Evolutionary conservation across 92 coral and sea anemone species (phyloP).

Genomic region (Muricea muricata): DNA sequence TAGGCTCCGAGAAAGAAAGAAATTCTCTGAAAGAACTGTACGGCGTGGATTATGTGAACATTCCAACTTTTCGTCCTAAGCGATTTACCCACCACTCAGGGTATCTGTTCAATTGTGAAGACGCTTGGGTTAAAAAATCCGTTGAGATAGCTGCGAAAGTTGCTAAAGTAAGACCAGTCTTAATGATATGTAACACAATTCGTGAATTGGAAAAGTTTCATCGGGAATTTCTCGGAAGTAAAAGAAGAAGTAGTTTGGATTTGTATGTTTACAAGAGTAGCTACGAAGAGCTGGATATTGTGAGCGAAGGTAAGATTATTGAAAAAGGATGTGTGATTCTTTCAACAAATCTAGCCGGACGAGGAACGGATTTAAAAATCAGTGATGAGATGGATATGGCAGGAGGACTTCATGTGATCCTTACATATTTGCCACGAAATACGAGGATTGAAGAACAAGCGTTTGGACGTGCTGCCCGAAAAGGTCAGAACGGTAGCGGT

Average conservation of each 20-base stretch:
- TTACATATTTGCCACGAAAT: constrained; percentile 36
- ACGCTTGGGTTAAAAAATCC: constrained; percentile 20
- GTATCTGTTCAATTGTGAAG: background rate
- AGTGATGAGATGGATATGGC: constrained; percentile 2
- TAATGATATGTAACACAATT: no score
- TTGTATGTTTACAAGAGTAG: background rate
- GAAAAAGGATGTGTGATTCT: constrained; percentile 32
- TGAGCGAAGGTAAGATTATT: background rate
- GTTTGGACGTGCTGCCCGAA: constrained; percentile 45
- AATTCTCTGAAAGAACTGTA: constrained; percentile 13
- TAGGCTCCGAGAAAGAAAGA: constrained; percentile 29
- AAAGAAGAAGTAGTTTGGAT: no score
- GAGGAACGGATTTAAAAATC: constrained; percentile 40
- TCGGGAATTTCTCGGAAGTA: no score
- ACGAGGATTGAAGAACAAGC: constrained; percentile 44
- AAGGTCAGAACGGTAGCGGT: constrained; percentile 37
- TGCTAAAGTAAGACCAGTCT: no score
- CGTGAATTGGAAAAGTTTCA: no score
- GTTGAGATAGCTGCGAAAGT: background rate
- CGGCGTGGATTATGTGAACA: constrained; percentile 11
- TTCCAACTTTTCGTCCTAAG: constrained; percentile 27
- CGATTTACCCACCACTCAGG: constrained; percentile 28
- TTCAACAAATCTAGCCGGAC: constrained; percentile 56
- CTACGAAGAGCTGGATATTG: constrained; percentile 4
- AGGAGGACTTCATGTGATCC: constrained; percentile 46